Base-by-base conservation (phyloP, 1,140 invertebrate genomes). In the Hypsibius dujardini region DNA sequence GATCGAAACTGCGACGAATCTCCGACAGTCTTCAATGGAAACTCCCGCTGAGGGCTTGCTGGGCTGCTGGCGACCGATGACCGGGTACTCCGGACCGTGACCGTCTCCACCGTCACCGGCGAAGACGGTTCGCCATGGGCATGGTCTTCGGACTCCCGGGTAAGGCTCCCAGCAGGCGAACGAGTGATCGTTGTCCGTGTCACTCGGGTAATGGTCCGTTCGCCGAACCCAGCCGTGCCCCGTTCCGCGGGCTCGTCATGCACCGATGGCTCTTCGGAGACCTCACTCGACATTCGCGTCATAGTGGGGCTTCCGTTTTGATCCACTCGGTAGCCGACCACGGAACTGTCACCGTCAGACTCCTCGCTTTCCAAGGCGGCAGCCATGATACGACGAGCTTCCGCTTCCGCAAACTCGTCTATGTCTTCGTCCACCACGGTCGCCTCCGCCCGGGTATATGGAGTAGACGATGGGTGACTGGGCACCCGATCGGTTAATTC, bases 31-130 rank as follows among this genome's bases (percentile, higher is more conserved):
- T 56, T n/a, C 50, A 56, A 56, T 42, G 62, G 62, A 14, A 7
- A 7, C 62, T 67, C 62, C 3, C 7, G 62, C 3, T 67, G 62
- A 14, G 7, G 7, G 62, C 62, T 56, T 7, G 50, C 62, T 42
- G 62, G 62, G 62, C 7, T 67, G 42, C 42, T 67, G 42, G 62
- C 62, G 12, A 67, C 62, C 12, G 62, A 67, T 42, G 62, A 67
- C 62, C 62, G 62, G 45, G 62, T 67, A 42, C 62, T 67, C 42
- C 62, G 62, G 7, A 67, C 45, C 12, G 62, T 67, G 3, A 67
- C 62, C 42, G 3, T 3, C 42, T 67, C 62, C n/a, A n/a, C n/a
- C 62, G 42, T 42, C 7, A 67, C 62, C 62, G 12, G 62, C 42
- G 62, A n/a, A 56, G 7, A 7, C n/a, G 7, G 7, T 56, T 56